phyloP scores from a whole-genome alignment of 2,113 vertebrate genomes.

The Ahaetulla prasina region DNA sequence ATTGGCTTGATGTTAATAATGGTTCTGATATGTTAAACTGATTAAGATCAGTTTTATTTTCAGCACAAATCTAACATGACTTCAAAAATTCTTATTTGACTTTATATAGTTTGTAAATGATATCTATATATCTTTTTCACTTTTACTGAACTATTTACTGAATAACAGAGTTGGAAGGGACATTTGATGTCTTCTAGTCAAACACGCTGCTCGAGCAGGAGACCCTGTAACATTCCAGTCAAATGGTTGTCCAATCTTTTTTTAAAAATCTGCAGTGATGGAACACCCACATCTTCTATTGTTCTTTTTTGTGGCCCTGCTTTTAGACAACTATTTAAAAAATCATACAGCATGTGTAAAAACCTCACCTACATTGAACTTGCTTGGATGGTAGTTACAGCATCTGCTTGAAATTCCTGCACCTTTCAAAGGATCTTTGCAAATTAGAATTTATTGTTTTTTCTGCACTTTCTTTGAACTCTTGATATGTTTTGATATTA shows the following conservation, averaged over 20 bases:
- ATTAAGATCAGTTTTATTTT: background rate
- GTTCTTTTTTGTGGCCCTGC: background rate
- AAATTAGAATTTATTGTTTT: background rate
- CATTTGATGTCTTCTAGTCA: background rate
- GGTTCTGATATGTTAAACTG: background rate
- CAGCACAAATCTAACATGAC: background rate
- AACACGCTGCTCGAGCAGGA: background rate
- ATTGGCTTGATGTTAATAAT: background rate
- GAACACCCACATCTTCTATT: background rate
- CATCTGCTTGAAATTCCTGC: background rate
- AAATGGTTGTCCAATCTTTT: background rate
- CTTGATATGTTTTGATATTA: background rate
- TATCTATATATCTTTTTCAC: background rate
- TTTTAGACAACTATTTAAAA: background rate
- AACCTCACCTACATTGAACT: background rate
- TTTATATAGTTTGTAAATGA: background rate
- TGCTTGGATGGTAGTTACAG: background rate
- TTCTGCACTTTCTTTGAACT: background rate
- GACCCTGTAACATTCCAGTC: background rate
- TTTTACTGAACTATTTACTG: background rate
- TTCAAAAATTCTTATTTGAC: background rate
- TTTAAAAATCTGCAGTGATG: background rate
- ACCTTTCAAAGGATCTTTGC: background rate
- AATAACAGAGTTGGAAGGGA: background rate
- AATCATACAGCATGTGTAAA: background rate